Conservation (phyloP, 2,797 vertebrate genomes). For the Sparidentex hasta region DNA sequence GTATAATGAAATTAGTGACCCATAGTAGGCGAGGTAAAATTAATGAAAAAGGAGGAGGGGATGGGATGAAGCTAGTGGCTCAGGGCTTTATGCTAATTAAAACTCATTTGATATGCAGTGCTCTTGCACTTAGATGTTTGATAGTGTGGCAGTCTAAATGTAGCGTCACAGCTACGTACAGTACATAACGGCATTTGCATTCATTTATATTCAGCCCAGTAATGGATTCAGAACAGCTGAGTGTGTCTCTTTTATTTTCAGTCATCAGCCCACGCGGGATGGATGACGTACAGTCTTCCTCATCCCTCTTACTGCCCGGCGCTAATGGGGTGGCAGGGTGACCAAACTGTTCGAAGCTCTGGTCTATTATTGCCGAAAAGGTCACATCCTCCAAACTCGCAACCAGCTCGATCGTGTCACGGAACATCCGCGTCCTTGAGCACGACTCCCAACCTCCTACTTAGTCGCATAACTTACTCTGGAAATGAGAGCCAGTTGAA, state of each 20-base stretch:
- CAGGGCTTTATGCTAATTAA: conserved; percentile 73
- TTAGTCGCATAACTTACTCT: conserved; percentile 26
- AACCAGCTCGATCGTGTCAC: conserved; percentile 46
- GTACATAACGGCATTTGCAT: conserved; percentile 63
- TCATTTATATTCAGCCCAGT: conserved; percentile 57
- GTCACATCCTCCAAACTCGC: conserved; percentile 55
- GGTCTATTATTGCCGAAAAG: conserved; percentile 61
- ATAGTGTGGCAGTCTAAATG: conserved; percentile 54
- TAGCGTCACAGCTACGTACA: conserved; percentile 55
- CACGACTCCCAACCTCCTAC: conserved; percentile 45
- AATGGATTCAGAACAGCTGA: conserved; percentile 51
- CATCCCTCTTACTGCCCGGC: conserved; percentile 23
- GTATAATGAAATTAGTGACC: conserved; percentile 82
- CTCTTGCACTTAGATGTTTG: conserved; percentile 69
- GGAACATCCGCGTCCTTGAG: conserved; percentile 46
- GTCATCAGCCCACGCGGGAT: conserved; percentile 54
- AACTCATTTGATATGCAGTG: conserved; percentile 65
- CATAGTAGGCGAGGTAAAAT: conserved; percentile 67
- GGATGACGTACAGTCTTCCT: conserved; percentile 41
- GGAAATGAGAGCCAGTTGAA: conserved; percentile 41
- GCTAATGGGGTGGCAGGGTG: conserved; percentile 51
- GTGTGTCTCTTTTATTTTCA: conserved; percentile 54
- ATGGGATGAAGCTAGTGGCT: conserved; percentile 47
- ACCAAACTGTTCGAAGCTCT: conserved; percentile 54
- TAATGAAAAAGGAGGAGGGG: conserved; percentile 71